phyloP scores from a whole-genome alignment of 2,113 vertebrate species.

The Colaptes auratus region DNA sequence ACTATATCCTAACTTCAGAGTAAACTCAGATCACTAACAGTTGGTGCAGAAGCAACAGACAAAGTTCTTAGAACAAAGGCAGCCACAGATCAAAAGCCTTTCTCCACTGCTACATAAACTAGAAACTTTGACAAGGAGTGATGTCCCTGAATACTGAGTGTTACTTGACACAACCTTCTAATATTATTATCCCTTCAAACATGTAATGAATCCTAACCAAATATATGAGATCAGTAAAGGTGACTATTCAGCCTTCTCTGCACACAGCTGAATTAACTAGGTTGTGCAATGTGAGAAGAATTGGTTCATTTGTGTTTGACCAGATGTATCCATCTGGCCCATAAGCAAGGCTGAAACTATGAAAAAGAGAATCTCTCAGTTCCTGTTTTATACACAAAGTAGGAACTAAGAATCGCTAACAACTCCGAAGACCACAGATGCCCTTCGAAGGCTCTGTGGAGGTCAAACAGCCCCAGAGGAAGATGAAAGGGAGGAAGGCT shows the following conservation, averaged over 20 bases:
- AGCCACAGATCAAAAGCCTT: neutral
- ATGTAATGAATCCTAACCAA: neutral
- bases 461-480: too few relatives aligned
- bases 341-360: too few relatives aligned
- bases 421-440: too few relatives aligned
- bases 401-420: too few relatives aligned
- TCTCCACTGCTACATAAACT: neutral
- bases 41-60: neutral
- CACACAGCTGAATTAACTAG: neutral
- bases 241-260: neutral
- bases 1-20: neutral
- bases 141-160: neutral
- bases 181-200: neutral
- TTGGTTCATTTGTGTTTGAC: too few relatives aligned
- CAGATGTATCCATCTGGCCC: too few relatives aligned
- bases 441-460: too few relatives aligned
- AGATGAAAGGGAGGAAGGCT: too few relatives aligned
- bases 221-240: neutral
- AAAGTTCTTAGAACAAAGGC: neutral
- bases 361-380: too few relatives aligned
- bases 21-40: neutral
- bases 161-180: neutral
- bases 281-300: neutral
- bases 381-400: too few relatives aligned
- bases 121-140: neutral